phyloP scores from a whole-genome alignment of 2,797 vertebrate genomes.

The Neosilurus hyrtlii region DNA sequence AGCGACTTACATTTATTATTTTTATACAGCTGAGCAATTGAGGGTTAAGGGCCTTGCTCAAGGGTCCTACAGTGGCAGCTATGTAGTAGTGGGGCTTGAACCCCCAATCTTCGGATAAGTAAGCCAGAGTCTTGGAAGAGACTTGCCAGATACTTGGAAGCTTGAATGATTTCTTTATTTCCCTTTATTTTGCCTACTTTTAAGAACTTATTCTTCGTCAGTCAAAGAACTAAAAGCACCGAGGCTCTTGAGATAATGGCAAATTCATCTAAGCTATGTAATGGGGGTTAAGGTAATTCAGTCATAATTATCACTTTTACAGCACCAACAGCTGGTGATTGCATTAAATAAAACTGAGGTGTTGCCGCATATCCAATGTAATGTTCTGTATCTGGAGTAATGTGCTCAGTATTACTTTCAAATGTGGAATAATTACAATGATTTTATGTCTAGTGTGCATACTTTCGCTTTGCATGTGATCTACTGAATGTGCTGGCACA shows the following conservation, averaged over 20 bases:
- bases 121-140: too few relatives aligned
- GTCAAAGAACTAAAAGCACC: background rate
- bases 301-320: conserved; percentile 19
- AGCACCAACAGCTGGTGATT: conserved; percentile 19
- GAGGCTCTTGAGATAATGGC: background rate
- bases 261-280: background rate
- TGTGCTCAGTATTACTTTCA: background rate
- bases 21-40: too few relatives aligned
- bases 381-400: conserved; percentile 14
- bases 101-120: too few relatives aligned
- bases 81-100: too few relatives aligned
- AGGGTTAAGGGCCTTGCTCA: too few relatives aligned
- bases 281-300: conserved; percentile 3
- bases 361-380: conserved; percentile 48
- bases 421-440: conserved; percentile 8
- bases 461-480: background rate
- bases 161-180: background rate
- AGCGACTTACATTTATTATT: too few relatives aligned
- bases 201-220: too few relatives aligned
- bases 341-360: conserved; percentile 69
- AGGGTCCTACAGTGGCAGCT: too few relatives aligned
- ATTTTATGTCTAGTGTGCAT: background rate
- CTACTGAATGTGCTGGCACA: background rate
- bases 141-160: background rate
- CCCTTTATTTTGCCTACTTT: background rate